Evolutionary conservation across 2,113 vertebrate genomes (phyloP).

Genomic region (Cichladusa arquata): DNA sequence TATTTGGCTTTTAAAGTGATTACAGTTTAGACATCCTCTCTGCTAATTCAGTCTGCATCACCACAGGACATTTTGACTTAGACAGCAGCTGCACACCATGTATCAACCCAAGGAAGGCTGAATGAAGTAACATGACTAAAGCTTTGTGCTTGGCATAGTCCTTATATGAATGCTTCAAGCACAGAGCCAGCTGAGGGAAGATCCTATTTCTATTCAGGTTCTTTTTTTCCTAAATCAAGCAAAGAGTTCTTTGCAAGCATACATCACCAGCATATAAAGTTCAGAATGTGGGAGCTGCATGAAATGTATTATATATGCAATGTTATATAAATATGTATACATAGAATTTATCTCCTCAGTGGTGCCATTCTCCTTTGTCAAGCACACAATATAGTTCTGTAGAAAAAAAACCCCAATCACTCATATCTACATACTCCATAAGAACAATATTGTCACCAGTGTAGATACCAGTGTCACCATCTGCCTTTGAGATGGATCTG

Average conservation of each 20-base stretch:
- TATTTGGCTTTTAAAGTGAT: not conserved
- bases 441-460: not conserved
- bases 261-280: not conserved
- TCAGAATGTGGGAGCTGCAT: not conserved
- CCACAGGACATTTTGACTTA: not conserved
- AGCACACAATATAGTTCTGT: not conserved
- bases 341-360: not conserved
- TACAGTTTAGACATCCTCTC: not conserved
- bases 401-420: not conserved
- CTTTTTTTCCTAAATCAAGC: not conserved
- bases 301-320: not conserved
- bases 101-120: not conserved
- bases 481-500: not conserved
- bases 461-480: not conserved
- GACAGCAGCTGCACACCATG: not conserved
- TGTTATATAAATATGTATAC: not conserved
- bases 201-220: not conserved
- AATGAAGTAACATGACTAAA: not conserved
- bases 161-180: not conserved
- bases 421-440: not conserved
- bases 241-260: not conserved
- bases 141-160: not conserved
- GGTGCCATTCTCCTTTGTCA: not conserved
- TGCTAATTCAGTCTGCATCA: conserved; percentile 3
- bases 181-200: not conserved